A percentile compares a stretch with the other conserved stretches of the same genome.
Evolutionary conservation across 2,113 vertebrate genomes (phyloP).

Genomic region (Actenoides hombroni): DNA sequence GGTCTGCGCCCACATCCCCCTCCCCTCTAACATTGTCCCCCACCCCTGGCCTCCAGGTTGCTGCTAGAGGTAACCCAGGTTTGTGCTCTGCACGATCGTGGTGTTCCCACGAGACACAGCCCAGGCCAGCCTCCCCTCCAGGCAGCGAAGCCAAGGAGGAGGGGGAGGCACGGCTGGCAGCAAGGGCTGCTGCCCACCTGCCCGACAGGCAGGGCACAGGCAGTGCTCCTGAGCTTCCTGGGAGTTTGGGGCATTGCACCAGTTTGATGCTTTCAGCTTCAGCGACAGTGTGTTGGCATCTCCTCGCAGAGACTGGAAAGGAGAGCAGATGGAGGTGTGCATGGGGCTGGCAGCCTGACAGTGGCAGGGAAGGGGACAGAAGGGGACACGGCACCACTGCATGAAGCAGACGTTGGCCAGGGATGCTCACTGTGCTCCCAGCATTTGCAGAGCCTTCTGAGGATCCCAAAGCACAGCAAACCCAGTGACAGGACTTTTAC

Average conservation of each 20-base stretch:
- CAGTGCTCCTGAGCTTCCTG: neutral
- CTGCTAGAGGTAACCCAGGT: neutral
- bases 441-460: neutral
- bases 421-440: neutral
- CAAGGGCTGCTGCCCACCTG: neutral
- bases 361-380: neutral
- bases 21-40: neutral
- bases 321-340: neutral
- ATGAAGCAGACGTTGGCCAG: fast-evolving
- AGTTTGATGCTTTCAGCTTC: neutral
- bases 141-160: neutral
- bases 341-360: neutral
- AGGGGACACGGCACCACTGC: neutral
- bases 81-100: neutral
- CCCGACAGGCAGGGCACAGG: neutral
- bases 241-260: neutral
- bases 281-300: fast-evolving
- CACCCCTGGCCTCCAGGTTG: neutral
- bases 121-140: neutral
- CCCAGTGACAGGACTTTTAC: neutral
- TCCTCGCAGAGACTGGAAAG: neutral
- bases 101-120: neutral
- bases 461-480: neutral
- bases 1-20: fast-evolving
- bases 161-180: neutral